Conservation (phyloP, 2,797 vertebrate species). For the Falco berigora region DNA sequence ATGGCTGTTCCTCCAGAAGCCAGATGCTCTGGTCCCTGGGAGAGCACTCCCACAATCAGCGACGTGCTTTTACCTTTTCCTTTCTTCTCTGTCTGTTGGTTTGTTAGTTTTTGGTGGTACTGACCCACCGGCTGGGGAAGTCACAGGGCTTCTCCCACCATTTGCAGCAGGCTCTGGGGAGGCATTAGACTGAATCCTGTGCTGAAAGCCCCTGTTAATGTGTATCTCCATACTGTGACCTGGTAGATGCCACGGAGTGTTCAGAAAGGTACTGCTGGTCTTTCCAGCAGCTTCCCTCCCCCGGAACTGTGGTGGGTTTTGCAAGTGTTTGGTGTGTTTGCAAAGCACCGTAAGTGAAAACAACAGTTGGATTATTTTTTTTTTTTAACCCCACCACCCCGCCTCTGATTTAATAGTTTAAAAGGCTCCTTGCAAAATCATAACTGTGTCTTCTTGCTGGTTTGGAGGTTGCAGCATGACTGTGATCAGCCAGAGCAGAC, state of each 20-base stretch:
- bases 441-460: not conserved
- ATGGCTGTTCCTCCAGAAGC: not conserved
- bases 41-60: not conserved
- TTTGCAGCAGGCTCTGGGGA: not conserved
- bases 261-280: not conserved
- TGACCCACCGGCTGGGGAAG: not conserved
- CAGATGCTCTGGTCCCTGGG: not conserved
- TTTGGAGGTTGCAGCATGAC: not conserved
- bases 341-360: not conserved
- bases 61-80: not conserved
- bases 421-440: not conserved
- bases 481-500: not conserved
- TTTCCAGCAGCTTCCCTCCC: not conserved
- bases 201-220: not conserved
- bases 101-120: not conserved
- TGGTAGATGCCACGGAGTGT: not conserved
- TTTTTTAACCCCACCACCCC: accelerated
- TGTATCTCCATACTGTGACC: not conserved
- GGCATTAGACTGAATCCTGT: not conserved
- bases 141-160: not conserved
- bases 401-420: not conserved
- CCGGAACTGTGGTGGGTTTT: not conserved
- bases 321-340: not conserved
- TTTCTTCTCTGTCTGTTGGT: not conserved
- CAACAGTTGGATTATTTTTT: not conserved